A percentile compares a stretch with the other conserved stretches of the same genome.
phyloP scores from a whole-genome alignment of 2,888 invertebrate genomes.

The Tortrix viridana region DNA sequence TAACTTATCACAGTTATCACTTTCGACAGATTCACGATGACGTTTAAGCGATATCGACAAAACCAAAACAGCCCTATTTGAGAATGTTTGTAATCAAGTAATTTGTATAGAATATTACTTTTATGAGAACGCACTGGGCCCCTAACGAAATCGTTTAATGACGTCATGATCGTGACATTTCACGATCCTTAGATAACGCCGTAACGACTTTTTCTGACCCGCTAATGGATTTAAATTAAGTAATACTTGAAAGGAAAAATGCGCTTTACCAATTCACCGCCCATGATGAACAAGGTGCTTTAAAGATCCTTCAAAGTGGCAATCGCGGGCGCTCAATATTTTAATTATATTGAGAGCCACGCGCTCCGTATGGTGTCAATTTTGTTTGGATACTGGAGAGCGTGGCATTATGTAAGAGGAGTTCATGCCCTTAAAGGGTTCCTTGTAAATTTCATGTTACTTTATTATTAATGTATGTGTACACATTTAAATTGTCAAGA shows the following conservation, averaged over 20 bases:
- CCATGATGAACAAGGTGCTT: neutral
- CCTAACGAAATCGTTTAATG: constrained; percentile 45
- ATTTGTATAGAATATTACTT: constrained; percentile 24
- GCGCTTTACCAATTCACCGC: neutral
- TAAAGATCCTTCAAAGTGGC: too few relatives aligned
- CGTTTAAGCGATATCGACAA: neutral
- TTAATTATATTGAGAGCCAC: too few relatives aligned
- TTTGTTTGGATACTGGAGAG: too few relatives aligned
- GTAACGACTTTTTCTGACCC: constrained; percentile 48
- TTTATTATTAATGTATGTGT: too few relatives aligned
- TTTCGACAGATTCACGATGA: neutral
- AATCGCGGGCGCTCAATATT: too few relatives aligned
- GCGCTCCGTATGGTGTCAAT: too few relatives aligned
- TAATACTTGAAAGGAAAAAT: neutral
- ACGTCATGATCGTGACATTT: constrained; percentile 49
- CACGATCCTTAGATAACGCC: constrained; percentile 50
- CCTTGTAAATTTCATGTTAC: too few relatives aligned
- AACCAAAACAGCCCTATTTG: neutral
- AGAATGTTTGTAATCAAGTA: constrained; percentile 23
- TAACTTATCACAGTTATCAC: neutral
- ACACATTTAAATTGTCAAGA: too few relatives aligned
- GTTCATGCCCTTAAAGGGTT: too few relatives aligned
- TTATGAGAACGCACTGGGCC: constrained; percentile 19
- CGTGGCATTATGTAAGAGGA: too few relatives aligned
- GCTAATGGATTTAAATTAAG: constrained; percentile 40